phyloP scores from a whole-genome alignment of 2,888 invertebrate genomes.

The Tuberolachnus salignus region DNA sequence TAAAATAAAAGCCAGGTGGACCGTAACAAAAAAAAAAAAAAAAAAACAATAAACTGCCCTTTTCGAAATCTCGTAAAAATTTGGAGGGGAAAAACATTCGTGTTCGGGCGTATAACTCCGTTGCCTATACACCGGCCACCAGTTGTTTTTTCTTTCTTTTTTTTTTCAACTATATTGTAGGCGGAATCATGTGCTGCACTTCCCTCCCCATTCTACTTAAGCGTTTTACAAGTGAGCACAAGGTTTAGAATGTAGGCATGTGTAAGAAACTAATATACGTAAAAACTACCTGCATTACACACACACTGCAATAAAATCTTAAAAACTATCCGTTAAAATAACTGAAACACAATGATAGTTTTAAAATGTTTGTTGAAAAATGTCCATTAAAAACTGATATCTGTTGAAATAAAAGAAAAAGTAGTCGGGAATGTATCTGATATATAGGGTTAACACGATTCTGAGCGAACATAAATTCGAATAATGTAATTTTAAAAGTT shows the following conservation, averaged over 20 bases:
- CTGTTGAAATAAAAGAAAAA: too few relatives aligned
- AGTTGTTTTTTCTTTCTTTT: background rate
- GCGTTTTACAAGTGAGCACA: background rate
- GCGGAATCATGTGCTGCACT: constrained; percentile 24
- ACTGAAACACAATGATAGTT: too few relatives aligned
- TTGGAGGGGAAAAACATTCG: constrained; percentile 17
- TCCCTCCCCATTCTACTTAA: background rate
- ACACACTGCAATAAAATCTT: background rate
- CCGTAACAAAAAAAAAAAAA: constrained; percentile 25
- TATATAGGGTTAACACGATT: too few relatives aligned
- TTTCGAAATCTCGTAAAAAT: constrained; percentile 33
- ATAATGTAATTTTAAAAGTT: too few relatives aligned
- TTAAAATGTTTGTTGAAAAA: too few relatives aligned
- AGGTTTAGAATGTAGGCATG: background rate
- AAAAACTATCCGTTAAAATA: too few relatives aligned
- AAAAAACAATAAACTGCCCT: constrained; percentile 38
- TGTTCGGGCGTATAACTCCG: constrained; percentile 43
- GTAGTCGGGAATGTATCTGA: too few relatives aligned
- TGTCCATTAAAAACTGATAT: too few relatives aligned
- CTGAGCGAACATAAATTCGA: too few relatives aligned
- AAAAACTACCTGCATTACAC: background rate
- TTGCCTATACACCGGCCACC: background rate
- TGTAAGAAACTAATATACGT: background rate
- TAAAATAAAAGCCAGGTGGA: constrained; percentile 49
- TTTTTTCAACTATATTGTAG: constrained; percentile 8